Percentiles rank a stretch among this genome's conserved stretches.
Evolutionary conservation across 2,113 vertebrate species (phyloP).

Genomic region (Nothocercus julius): DNA sequence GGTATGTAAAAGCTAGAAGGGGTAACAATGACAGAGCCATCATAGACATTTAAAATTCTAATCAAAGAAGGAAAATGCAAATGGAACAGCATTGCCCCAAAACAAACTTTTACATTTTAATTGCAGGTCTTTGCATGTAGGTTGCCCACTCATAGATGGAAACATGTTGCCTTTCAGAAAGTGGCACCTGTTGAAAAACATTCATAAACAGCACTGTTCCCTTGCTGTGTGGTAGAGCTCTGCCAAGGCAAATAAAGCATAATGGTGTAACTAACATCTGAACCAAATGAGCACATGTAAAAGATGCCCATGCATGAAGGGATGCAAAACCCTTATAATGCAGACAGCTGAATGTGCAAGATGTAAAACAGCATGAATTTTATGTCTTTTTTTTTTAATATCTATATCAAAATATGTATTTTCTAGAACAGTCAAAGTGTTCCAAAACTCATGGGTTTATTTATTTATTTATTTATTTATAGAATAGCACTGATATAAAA

Average conservation of each 20-base stretch:
- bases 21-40: constrained; percentile 20
- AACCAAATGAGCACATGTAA: neutral
- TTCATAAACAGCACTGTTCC: constrained; percentile 15
- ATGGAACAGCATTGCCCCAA: neutral
- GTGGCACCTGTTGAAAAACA: constrained; percentile 11
- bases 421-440: neutral
- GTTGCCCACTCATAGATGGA: neutral
- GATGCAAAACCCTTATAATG: neutral
- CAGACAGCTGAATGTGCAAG: neutral
- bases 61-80: constrained; percentile 13
- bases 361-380: neutral
- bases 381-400: neutral
- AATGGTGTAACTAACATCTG: neutral
- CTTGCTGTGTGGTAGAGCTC: neutral
- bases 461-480: neutral
- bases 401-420: neutral
- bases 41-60: constrained; percentile 12
- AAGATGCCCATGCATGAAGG: neutral
- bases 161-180: neutral
- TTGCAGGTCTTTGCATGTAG: neutral
- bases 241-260: neutral
- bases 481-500: neutral
- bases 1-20: neutral
- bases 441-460: neutral
- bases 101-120: neutral